These are phyloP conservation scores for Oasisia sp. DNA, from an alignment of 2,888 invertebrate species.

Conservation along the genomic window DNA sequence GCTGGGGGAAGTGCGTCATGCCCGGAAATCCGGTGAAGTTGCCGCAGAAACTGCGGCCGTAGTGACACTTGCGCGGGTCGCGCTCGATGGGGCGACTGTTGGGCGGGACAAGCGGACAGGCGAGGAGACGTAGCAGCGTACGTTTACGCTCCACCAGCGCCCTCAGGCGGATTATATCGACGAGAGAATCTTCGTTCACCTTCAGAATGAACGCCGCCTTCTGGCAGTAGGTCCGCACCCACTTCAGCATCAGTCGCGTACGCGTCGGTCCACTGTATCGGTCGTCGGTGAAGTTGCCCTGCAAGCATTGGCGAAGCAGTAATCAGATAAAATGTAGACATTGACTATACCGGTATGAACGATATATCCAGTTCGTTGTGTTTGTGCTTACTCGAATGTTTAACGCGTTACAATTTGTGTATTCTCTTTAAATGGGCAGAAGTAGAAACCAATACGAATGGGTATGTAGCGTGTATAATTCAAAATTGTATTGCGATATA, in stretches of 20 bases:
- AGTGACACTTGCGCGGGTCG: neutral
- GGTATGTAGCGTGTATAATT: too few relatives aligned
- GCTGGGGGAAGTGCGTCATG: slow-evolving; percentile 1
- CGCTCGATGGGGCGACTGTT: neutral
- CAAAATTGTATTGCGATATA: too few relatives aligned
- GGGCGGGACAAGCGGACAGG: neutral
- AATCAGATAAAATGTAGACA: neutral
- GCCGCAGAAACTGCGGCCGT: neutral
- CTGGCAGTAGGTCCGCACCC: neutral
- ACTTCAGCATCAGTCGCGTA: neutral
- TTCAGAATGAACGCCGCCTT: neutral
- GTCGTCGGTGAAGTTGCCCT: neutral
- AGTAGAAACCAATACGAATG: too few relatives aligned
- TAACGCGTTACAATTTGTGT: too few relatives aligned
- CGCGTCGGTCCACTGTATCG: neutral
- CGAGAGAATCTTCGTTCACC: neutral
- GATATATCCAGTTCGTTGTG: neutral
- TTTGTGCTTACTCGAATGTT: neutral
- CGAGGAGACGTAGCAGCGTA: neutral
- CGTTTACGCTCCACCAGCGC: neutral
- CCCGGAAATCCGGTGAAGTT: slow-evolving; percentile 22
- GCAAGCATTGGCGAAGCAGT: neutral
- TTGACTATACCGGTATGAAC: neutral
- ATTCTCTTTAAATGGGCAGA: too few relatives aligned
- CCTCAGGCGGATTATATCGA: neutral